phyloP scores from a whole-genome alignment of 2,888 invertebrate species.

The Epistrophe grossulariae region DNA sequence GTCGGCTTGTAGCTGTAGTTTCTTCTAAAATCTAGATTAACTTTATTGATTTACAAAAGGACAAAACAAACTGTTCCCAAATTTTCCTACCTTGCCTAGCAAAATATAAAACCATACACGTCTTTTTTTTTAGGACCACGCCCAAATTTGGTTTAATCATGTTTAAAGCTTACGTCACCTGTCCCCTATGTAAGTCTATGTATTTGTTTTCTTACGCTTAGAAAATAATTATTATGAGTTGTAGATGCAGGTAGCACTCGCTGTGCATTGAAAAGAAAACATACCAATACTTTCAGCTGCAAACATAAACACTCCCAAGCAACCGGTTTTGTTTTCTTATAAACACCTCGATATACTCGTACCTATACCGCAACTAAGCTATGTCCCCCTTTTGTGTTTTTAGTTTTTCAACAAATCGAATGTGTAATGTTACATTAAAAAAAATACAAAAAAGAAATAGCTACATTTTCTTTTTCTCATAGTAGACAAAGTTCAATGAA shows the following conservation, averaged over 20 bases:
- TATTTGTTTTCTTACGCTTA: too few species aligned
- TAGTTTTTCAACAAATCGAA: neutral
- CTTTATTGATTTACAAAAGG: too few species aligned
- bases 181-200: neutral
- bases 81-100: neutral
- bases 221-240: neutral
- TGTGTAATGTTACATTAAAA: neutral
- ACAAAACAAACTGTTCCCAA: neutral
- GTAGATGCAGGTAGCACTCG: neutral
- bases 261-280: neutral
- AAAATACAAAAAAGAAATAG: constrained; percentile 35
- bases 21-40: too few species aligned
- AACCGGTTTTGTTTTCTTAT: constrained; percentile 25
- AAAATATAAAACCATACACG: neutral
- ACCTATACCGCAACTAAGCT: neutral
- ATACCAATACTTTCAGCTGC: neutral
- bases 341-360: neutral
- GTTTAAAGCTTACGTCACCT: constrained; percentile 21
- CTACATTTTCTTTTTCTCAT: constrained; percentile 2
- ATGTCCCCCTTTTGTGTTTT: neutral
- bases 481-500: constrained; percentile 10
- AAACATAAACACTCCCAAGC: constrained; percentile 2
- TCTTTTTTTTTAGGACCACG: neutral
- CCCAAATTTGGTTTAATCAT: constrained; percentile 15
- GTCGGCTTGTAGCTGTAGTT: too few species aligned